Conservation (phyloP, 2,113 vertebrate species). For the Ageneiosus marmoratus region DNA sequence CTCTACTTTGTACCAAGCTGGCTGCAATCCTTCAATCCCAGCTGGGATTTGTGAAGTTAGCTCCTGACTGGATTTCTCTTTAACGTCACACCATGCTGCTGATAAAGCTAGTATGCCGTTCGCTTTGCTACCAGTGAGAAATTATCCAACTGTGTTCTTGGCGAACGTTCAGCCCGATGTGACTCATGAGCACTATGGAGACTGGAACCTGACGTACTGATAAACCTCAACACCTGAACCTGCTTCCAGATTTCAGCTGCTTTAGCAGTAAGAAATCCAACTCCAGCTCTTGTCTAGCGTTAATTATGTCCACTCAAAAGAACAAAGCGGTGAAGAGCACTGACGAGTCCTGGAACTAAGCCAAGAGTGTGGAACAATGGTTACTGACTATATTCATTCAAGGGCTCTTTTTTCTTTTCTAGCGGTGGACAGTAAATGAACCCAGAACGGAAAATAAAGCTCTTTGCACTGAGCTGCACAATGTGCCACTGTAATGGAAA, state of each 20-base stretch:
- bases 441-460: slow-evolving; percentile 38
- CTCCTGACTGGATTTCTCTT: neutral
- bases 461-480: slow-evolving; percentile 24
- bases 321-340: neutral
- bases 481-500: slow-evolving; percentile 7
- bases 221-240: neutral
- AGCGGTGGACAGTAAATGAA: slow-evolving; percentile 26
- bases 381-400: slow-evolving; percentile 20
- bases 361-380: neutral
- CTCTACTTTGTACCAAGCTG: no score
- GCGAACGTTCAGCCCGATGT: neutral
- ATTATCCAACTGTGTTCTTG: neutral
- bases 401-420: slow-evolving; percentile 13
- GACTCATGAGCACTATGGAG: neutral
- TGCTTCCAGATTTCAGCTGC: neutral
- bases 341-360: neutral
- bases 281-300: neutral
- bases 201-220: neutral
- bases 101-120: slow-evolving; percentile 12
- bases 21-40: neutral
- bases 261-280: slow-evolving; percentile 2
- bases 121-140: slow-evolving; percentile 16
- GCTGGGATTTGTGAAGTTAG: neutral
- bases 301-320: neutral
- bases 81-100: neutral